Conservation (phyloP, 2,888 invertebrate species). For the Amphimallon solstitiale region DNA sequence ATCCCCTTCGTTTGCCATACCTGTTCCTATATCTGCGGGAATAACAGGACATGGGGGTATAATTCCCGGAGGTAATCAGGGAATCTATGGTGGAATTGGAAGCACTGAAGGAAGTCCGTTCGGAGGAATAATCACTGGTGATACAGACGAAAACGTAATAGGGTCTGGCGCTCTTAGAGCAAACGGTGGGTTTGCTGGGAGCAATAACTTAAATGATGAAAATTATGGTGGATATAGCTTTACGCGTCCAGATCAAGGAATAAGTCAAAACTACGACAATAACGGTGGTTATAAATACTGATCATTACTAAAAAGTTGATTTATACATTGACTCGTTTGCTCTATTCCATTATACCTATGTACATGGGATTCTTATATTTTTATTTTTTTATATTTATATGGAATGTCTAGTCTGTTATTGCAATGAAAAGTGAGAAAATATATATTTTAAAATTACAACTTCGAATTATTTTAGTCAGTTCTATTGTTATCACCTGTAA, state of each 20-base stretch:
- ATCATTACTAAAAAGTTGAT: no score
- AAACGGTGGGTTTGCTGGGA: background rate
- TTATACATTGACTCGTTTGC: no score
- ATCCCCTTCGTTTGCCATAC: slow-evolving; percentile 44
- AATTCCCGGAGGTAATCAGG: slow-evolving; percentile 1
- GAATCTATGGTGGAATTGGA: slow-evolving; percentile 16
- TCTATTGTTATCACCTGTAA: no score
- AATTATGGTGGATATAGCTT: slow-evolving; percentile 38
- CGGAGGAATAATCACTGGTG: background rate
- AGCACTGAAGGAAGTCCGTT: slow-evolving; percentile 28
- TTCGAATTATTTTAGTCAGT: no score
- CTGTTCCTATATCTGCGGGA: slow-evolving; percentile 15
- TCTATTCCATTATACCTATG: no score
- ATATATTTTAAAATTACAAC: no score
- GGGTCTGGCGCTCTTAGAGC: background rate
- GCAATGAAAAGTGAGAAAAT: no score
- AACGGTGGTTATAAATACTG: slow-evolving; percentile 54
- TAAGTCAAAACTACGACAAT: slow-evolving; percentile 44
- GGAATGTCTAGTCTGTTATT: no score
- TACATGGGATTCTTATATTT: no score
- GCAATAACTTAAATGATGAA: slow-evolving; percentile 32
- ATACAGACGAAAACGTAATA: background rate
- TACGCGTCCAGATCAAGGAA: background rate
- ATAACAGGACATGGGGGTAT: slow-evolving; percentile 32
- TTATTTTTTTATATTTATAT: no score